Base-by-base conservation (phyloP, 2,888 invertebrate species). In the Cephus pygmeus region DNA sequence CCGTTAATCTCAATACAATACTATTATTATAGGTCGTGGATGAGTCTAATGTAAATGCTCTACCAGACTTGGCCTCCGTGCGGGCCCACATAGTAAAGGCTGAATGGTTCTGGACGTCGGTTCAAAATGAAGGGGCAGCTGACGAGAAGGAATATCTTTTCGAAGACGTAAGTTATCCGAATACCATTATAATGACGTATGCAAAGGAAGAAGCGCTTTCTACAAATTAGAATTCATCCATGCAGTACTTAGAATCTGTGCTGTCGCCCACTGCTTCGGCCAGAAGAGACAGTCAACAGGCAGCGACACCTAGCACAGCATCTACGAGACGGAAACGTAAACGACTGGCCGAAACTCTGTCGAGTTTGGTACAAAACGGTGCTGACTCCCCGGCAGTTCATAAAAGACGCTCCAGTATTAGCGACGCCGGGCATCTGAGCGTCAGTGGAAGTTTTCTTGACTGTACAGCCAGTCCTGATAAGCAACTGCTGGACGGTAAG, bases 91-190 rank as follows among this genome's bases (percentile, higher is more conserved):
- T 97, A 82, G 96, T 98, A 77, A 97, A 97, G 92, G 96, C 96
- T 11, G 97, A 98, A 93, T 99, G 99, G 99, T 99, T 99, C 92
- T 99, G 99, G 99, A 97, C 97, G 69, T 98, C 98, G 75, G 97
- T 99, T 81, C 98, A 98, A 92, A 98, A 98, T 93, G 98, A 98
- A 88, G 97, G 96, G 83, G 96, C 97, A 87, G 97, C 98, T 81
- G 96, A 97, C 88, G 99, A 98, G 91, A 95, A 95, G 89, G 96
- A 98, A 85, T 98, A 98, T 92, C 93, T 96, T 31, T 97, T 97
- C 89, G 96, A 96, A 92, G 96, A 96, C 92, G 96, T 96, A 93
- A 95, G 95, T 93, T 76, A 30, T 56, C 75, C 35, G 30, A 56
- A 76, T 40, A 34, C 15, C 71, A 73, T 77, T 77, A 34, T 30